Base-by-base conservation (phyloP, 37 sponge, comb jelly and placozoan species). In the Chondrilla cf. caribensis region DNA sequence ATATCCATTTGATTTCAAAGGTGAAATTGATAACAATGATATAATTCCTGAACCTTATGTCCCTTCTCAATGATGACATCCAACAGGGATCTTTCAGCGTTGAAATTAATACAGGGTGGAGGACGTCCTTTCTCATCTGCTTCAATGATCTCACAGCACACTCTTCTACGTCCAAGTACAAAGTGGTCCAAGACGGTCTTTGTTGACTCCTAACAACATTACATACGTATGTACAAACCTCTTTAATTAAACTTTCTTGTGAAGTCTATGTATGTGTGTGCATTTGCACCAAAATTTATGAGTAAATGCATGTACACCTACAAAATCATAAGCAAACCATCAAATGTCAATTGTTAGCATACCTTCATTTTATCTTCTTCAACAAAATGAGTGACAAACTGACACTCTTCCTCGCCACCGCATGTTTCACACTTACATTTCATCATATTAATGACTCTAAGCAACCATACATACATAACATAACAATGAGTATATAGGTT, bases 131-230 rank as follows among this genome's bases (percentile, higher is more conserved):
- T 17, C 44, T 40, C 44, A 24, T 73, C 76, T 2, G 76, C 76
- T 19, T 73, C 76, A 43, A 73, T 73, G 25, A 73, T 73, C 25
- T 73, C 76, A 40, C 76, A 73, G 76, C 40, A 41, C 0, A 73
- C 76, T 18, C 76, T 37, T 5, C 76, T 73, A 2, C 40, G 31
- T 37, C 76, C 76, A 32, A 73, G 44, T 22, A 73, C 76, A 39
- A 73, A 73, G 8, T 73, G 76, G 76, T 73, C 76, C 44, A 42
- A 41, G 43, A 73, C 36, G 43, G 76, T 37, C 24, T 5, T 37
- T 0, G 76, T 73, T 43, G 76, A 39, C 36, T 73, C 36, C 76
- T 73, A n/a, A n/a, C n/a, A n/a, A n/a, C n/a, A n/a, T n/a, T n/a
- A n/a, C n/a, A n/a, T n/a, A n/a, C n/a, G 76, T 19, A 68, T 32